Percentiles rank a stretch among this genome's conserved stretches.
phyloP scores from a whole-genome alignment of 2,888 invertebrate species.

The Celastrina argiolus region DNA sequence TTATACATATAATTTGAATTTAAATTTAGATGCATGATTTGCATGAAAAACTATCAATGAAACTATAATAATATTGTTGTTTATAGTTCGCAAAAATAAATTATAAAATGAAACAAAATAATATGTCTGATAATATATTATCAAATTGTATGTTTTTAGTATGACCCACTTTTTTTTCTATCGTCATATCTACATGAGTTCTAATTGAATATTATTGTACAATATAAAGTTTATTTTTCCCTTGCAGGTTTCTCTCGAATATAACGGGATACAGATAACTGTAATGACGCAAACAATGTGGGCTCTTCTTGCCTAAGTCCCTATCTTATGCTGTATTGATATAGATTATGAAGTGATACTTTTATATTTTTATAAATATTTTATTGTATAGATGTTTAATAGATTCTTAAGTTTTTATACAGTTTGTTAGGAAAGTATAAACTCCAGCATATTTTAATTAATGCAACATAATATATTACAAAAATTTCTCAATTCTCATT shows the following conservation, averaged over 20 bases:
- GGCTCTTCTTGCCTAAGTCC: conserved; percentile 57
- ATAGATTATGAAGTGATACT: conserved; percentile 38
- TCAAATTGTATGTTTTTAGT: too few species aligned
- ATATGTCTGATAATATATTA: too few species aligned
- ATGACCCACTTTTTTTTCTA: too few species aligned
- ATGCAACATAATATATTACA: neutral
- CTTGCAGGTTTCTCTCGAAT: conserved; percentile 73
- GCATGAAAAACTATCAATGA: neutral
- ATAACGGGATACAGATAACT: conserved; percentile 64
- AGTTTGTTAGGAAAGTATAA: neutral
- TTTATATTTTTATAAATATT: conserved; percentile 45
- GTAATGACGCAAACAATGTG: conserved; percentile 65
- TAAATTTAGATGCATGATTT: neutral
- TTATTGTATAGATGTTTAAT: neutral
- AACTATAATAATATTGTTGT: too few species aligned
- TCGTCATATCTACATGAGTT: too few species aligned
- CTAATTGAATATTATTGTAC: neutral
- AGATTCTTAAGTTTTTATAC: neutral
- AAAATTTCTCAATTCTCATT: neutral
- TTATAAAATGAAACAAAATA: too few species aligned
- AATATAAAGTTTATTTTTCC: conserved; percentile 36
- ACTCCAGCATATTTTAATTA: neutral
- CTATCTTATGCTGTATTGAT: conserved; percentile 28
- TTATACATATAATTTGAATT: neutral
- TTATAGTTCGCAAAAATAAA: too few species aligned